phyloP scores from a whole-genome alignment of 2,888 invertebrate species.

The Taphrorychus bicolor region DNA sequence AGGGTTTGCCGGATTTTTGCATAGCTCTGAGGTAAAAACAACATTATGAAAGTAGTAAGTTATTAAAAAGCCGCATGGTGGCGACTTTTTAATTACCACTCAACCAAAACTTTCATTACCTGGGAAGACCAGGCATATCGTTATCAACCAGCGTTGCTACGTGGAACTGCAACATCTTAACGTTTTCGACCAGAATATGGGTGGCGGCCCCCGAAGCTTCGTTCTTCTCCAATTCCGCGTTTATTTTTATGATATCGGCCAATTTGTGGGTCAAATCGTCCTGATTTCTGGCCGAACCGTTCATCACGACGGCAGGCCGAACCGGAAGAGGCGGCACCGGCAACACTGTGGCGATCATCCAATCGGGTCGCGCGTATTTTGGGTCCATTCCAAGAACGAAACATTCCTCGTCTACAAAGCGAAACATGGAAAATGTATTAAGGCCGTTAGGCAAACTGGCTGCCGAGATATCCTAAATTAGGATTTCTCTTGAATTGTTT shows the following conservation, averaged over 20 bases:
- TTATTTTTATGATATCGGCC: slow-evolving; percentile 97
- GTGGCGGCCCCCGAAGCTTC: slow-evolving; percentile 97
- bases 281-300: slow-evolving; percentile 98
- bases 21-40: slow-evolving; percentile 75
- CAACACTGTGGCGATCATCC: slow-evolving; percentile 98
- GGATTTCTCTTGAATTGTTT: slow-evolving; percentile 1
- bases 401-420: slow-evolving; percentile 86
- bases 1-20: slow-evolving; percentile 98
- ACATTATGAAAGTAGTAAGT: background rate
- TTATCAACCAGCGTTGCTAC: slow-evolving; percentile 98
- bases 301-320: slow-evolving; percentile 98
- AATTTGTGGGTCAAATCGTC: slow-evolving; percentile 99
- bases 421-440: slow-evolving; percentile 28
- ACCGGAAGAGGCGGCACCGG: slow-evolving; percentile 97
- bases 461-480: slow-evolving; percentile 16
- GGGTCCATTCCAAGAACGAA: slow-evolving; percentile 95
- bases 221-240: slow-evolving; percentile 93
- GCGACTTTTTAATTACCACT: background rate
- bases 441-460: slow-evolving; percentile 11
- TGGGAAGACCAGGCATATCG: slow-evolving; percentile 97
- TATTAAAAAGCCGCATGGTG: background rate
- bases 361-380: slow-evolving; percentile 96
- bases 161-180: slow-evolving; percentile 97
- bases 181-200: slow-evolving; percentile 96
- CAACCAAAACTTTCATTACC: slow-evolving; percentile 57